Evolutionary conservation across 2,113 vertebrate genomes (phyloP).

Genomic region (Hippoglossus stenolepis): DNA sequence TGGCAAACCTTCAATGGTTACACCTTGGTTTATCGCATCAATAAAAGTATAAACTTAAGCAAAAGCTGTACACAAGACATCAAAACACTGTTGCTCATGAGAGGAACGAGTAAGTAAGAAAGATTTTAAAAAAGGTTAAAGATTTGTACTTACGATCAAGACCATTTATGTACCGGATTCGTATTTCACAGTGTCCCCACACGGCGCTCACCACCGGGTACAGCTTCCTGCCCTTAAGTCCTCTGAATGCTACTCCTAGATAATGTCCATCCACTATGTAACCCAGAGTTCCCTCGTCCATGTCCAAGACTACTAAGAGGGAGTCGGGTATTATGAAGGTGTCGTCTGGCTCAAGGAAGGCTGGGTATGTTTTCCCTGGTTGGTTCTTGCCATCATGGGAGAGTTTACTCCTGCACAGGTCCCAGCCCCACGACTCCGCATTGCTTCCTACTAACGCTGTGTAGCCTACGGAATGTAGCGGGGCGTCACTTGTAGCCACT

Average conservation of each 20-base stretch:
- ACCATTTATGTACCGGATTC: conserved; percentile 99
- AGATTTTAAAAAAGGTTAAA: neutral
- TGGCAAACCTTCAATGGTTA: conserved; percentile 15
- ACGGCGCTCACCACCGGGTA: conserved; percentile 98
- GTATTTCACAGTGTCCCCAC: conserved; percentile 99
- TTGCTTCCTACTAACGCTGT: conserved; percentile 95
- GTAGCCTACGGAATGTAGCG: conserved; percentile 96
- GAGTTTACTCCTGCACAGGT: conserved; percentile 97
- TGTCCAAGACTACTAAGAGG: conserved; percentile 96
- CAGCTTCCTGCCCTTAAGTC: conserved; percentile 96
- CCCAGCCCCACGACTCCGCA: conserved; percentile 98
- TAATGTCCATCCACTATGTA: conserved; percentile 98
- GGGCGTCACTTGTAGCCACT: conserved; percentile 91
- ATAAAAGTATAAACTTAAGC: conserved; percentile 30
- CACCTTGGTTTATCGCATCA: conserved; percentile 37
- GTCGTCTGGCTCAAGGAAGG: conserved; percentile 93
- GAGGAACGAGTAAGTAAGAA: neutral
- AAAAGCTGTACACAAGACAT: neutral
- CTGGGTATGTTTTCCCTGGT: conserved; percentile 92
- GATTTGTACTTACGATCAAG: conserved; percentile 95
- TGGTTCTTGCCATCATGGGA: conserved; percentile 97
- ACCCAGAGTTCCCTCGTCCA: conserved; percentile 97
- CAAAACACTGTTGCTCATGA: neutral
- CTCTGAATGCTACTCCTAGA: conserved; percentile 95
- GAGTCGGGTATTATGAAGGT: conserved; percentile 97